Conservation (phyloP, 2,888 invertebrate species). For the Cerceris rybyensis region DNA sequence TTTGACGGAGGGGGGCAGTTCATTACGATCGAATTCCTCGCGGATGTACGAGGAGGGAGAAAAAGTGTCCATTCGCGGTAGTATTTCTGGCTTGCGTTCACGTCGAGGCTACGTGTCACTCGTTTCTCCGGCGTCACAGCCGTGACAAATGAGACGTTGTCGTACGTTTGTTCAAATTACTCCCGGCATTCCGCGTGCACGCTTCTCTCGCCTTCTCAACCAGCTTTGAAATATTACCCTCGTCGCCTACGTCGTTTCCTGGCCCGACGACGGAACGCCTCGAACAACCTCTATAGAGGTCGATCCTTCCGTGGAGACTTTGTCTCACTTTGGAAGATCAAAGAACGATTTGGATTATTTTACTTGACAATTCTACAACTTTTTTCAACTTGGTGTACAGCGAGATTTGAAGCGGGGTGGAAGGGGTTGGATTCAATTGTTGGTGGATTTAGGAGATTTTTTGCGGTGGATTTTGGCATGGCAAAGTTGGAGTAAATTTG, state of each 20-base stretch:
- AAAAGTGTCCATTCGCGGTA: constrained; percentile 66
- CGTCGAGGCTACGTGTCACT: constrained; percentile 60
- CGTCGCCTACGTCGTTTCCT: constrained; percentile 48
- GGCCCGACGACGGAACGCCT: constrained; percentile 38
- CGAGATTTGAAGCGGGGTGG: no score
- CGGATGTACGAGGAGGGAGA: constrained; percentile 42
- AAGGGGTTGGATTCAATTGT: no score
- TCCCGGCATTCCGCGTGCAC: constrained; percentile 73
- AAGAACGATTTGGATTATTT: neutral
- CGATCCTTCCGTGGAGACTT: neutral
- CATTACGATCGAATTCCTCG: constrained; percentile 67
- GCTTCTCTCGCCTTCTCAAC: constrained; percentile 57
- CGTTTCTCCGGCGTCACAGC: constrained; percentile 67
- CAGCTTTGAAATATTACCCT: constrained; percentile 80
- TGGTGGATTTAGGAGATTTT: no score
- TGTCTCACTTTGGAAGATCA: constrained; percentile 1
- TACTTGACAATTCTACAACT: neutral
- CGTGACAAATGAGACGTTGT: constrained; percentile 81
- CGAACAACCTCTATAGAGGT: constrained; percentile 33
- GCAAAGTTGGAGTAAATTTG: no score
- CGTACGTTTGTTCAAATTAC: constrained; percentile 81
- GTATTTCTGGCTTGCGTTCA: constrained; percentile 67
- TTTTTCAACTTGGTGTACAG: no score
- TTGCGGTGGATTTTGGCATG: no score
- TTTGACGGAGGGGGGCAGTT: constrained; percentile 52